Percentiles rank a stretch among this genome's conserved stretches.
Evolutionary conservation across 2,113 vertebrate genomes (phyloP).

Genomic region (Pagrus major): DNA sequence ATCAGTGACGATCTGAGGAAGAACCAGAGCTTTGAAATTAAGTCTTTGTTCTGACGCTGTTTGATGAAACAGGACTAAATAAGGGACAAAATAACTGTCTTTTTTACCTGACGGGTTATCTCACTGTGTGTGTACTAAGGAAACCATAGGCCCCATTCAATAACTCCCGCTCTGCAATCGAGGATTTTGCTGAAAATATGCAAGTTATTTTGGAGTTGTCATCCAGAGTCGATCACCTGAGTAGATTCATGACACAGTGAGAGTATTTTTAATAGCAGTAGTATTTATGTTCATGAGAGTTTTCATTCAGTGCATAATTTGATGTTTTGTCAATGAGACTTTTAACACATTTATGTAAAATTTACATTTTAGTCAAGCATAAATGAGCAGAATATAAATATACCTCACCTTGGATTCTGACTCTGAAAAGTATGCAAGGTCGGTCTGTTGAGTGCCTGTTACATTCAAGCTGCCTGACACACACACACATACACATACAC

Average conservation of each 20-base stretch:
- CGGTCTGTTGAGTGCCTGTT: conserved; percentile 5
- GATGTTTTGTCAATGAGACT: conserved; percentile 34
- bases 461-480: too few species aligned
- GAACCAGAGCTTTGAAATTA: conserved; percentile 58
- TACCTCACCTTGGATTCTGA: conserved; percentile 18
- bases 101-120: conserved; percentile 6
- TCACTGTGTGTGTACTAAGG: background rate
- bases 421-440: conserved; percentile 27
- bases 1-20: conserved; percentile 61
- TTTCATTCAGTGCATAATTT: conserved; percentile 30
- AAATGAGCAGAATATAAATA: conserved; percentile 26
- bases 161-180: background rate
- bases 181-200: conserved; percentile 33
- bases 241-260: conserved; percentile 5
- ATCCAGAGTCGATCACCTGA: conserved; percentile 35
- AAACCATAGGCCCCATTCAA: conserved; percentile 2
- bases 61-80: conserved; percentile 63
- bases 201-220: conserved; percentile 32
- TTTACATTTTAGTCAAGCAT: conserved; percentile 29
- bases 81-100: conserved; percentile 26
- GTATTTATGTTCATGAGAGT: background rate
- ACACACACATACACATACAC: too few species aligned
- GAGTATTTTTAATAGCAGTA: too few species aligned
- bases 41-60: conserved; percentile 53
- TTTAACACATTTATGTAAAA: conserved; percentile 27